Evolutionary conservation across 2,888 invertebrate species (phyloP), one percentile per base, ranked within the genome.

Genomic region (Vanessa cardui): DNA sequence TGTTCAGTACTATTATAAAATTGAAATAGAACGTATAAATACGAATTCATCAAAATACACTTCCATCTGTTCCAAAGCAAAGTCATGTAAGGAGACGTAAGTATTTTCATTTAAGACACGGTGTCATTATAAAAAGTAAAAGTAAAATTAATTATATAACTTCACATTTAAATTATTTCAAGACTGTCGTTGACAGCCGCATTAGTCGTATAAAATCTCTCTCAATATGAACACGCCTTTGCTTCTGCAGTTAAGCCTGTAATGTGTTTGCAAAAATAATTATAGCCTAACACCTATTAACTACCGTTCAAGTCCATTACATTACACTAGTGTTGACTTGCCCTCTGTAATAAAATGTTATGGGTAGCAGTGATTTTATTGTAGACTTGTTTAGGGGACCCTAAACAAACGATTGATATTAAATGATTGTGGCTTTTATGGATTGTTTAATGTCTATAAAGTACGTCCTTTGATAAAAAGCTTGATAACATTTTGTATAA

Each of bases 231-330:
- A 31, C 56, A n/a, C n/a, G 56, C 16, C 56, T 39, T 56, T n/a
- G 39, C 39, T 56, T 18, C 33, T 56, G 56, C 56, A 56, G 56
- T 56, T 56, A 56, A 56, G 39, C 18, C 56, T 56, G 56, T 56
- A 56, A 56, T 56, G 39, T 49, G 49, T 50, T 58, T 47, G 39
- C 39, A 58, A 49, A 54, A 49, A 58, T 20, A 54, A 49, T 64
- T 56, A 64, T 33, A 61, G 39, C 47, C 58, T 58, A 64, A 64
- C 58, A 58, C 58, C 64, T 64, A 64, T 58, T 64, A 64, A 47
- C 49, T 58, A 15, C 47, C 58, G 64, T 64, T 58, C 61, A 18
- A 58, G 58, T 47, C 18, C 58, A 49, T 58, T 64, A 58, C 39
- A 50, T 49, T n/a, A 56, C 47, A 56, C 20, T 21, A 47, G 47